Conservation (phyloP, 2,888 invertebrate genomes). For the Troilus luridus region DNA sequence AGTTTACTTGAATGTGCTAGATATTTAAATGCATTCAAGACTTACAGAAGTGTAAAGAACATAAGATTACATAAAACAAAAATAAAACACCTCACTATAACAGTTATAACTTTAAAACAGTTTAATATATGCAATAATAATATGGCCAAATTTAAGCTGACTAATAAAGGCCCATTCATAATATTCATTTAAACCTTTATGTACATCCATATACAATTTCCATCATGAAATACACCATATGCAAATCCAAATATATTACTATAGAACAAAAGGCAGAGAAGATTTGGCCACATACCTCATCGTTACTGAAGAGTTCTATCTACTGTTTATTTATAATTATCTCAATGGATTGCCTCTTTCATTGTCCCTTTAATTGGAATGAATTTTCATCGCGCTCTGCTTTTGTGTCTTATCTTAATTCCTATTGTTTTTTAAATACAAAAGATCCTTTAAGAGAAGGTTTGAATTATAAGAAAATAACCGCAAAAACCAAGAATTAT, state of each 20-base stretch:
- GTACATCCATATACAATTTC: not conserved
- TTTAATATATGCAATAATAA: too few species aligned
- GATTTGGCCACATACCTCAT: not conserved
- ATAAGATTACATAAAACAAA: too few species aligned
- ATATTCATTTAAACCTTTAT: not conserved
- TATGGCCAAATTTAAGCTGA: too few species aligned
- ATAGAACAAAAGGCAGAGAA: not conserved
- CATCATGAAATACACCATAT: not conserved
- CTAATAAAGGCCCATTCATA: too few species aligned
- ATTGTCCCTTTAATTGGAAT: constrained; percentile 33
- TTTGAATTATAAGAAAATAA: not conserved
- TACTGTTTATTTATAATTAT: constrained; percentile 49
- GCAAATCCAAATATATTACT: not conserved
- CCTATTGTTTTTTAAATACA: not conserved
- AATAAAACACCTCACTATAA: too few species aligned
- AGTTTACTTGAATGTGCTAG: too few species aligned
- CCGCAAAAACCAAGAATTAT: not conserved
- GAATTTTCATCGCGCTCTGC: constrained; percentile 1
- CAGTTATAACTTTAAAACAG: too few species aligned
- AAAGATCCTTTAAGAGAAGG: not conserved
- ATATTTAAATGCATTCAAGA: not conserved
- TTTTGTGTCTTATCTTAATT: constrained; percentile 20
- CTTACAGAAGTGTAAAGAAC: not conserved
- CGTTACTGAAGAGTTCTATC: not conserved
- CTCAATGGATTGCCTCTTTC: constrained; percentile 29